A percentile compares a stretch with the other conserved stretches of the same genome.
phyloP scores from a whole-genome alignment of 2,113 vertebrate genomes.

The Cricetomys ansorgei region DNA sequence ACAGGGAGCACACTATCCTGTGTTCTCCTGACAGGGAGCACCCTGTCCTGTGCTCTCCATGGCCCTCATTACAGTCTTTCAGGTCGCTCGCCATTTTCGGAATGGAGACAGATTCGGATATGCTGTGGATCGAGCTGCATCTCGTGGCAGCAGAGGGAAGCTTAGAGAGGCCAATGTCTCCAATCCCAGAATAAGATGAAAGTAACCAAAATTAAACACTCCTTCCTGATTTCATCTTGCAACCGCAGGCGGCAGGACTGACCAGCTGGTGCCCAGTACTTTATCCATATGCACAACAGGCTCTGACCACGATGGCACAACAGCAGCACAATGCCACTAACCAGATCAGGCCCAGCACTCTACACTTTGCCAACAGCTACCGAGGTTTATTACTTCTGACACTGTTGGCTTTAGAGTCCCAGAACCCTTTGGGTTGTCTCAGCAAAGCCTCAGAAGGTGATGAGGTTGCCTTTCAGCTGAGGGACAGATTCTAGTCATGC shows the following conservation, averaged over 20 bases:
- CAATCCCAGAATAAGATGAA: not conserved
- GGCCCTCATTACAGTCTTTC: not conserved
- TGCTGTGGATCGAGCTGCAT: not conserved
- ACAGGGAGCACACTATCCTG: not conserved
- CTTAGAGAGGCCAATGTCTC: not conserved
- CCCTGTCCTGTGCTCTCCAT: not conserved
- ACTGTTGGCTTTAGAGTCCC: not conserved
- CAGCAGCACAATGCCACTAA: not conserved
- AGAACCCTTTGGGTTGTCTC: not conserved
- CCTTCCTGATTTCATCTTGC: not conserved
- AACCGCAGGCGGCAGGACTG: too few relatives aligned
- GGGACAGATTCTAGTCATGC: not conserved
- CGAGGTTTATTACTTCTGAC: not conserved
- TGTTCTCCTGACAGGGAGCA: not conserved
- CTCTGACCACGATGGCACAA: fast-evolving
- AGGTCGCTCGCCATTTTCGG: conserved; percentile 15
- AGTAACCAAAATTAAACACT: not conserved
- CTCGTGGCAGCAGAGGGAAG: not conserved
- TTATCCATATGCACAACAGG: fast-evolving
- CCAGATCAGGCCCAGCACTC: fast-evolving
- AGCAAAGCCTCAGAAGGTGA: not conserved
- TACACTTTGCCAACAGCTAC: not conserved
- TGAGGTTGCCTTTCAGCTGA: not conserved
- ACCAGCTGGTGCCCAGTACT: fast-evolving
- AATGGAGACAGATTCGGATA: not conserved